A percentile compares a stretch with the other conserved stretches of the same genome.
Evolutionary conservation across 1,140 invertebrate species (phyloP).

Genomic region (Microplitis mediator): DNA sequence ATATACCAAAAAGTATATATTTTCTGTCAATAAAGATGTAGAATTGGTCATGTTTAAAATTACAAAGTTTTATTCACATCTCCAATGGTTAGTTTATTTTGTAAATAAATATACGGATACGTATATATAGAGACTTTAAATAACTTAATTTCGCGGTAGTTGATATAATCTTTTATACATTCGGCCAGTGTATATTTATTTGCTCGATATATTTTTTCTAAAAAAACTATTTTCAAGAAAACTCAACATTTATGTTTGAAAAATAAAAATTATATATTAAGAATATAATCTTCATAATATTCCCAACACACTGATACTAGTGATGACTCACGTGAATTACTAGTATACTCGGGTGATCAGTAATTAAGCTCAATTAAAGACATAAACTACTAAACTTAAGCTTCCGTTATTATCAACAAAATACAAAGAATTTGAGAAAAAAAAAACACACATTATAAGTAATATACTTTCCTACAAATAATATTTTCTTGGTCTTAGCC

Average conservation of each 20-base stretch:
- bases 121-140: too few relatives aligned
- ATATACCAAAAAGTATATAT: background rate
- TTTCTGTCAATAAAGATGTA: conserved; percentile 5
- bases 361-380: conserved; percentile 30
- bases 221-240: background rate
- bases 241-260: background rate
- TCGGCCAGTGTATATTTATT: too few relatives aligned
- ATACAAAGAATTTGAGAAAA: background rate
- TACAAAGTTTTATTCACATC: background rate
- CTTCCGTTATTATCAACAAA: conserved; percentile 8
- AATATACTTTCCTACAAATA: background rate
- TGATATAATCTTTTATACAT: too few relatives aligned
- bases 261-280: background rate
- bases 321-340: conserved; percentile 18
- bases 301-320: background rate
- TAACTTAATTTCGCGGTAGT: too few relatives aligned
- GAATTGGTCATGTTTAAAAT: background rate
- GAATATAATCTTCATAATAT: background rate
- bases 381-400: conserved; percentile 14
- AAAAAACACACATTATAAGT: background rate
- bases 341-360: conserved; percentile 1
- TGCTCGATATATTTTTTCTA: background rate
- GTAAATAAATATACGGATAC: background rate
- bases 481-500: background rate
- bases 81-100: conserved; percentile 1